A percentile compares a stretch with the other conserved stretches of the same genome.
Evolutionary conservation across 2,888 invertebrate genomes (phyloP).

Genomic region (Candidula unifasciata): DNA sequence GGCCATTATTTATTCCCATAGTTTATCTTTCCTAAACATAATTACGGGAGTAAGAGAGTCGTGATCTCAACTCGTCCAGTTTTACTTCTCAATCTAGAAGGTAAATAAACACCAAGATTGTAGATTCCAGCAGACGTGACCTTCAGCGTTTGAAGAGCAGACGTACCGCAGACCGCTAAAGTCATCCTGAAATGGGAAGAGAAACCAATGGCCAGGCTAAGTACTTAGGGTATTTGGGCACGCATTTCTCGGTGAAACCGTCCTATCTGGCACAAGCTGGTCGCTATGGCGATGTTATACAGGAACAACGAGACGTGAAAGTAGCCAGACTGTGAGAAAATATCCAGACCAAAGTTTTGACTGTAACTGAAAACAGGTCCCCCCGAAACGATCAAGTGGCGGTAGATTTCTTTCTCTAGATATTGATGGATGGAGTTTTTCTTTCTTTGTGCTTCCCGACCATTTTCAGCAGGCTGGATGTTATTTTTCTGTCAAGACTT

Average conservation of each 20-base stretch:
- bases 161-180: background rate
- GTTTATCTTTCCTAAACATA: too few species aligned
- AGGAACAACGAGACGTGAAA: background rate
- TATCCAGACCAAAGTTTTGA: constrained; percentile 10
- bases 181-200: background rate
- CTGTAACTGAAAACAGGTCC: constrained; percentile 4
- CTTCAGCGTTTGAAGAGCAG: constrained; percentile 1
- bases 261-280: background rate
- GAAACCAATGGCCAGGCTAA: background rate
- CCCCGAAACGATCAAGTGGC: background rate
- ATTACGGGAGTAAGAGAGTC: too few species aligned
- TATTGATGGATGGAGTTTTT: background rate
- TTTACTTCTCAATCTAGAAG: too few species aligned
- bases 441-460: too few species aligned
- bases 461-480: too few species aligned
- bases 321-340: background rate
- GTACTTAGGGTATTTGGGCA: background rate
- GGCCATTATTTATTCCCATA: too few species aligned
- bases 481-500: too few species aligned
- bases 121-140: background rate
- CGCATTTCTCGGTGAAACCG: background rate
- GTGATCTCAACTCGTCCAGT: too few species aligned
- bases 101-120: background rate
- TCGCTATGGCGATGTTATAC: background rate
- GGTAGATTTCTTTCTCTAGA: background rate